These are phyloP conservation scores for Grammomys surdaster DNA, from an alignment of 2,113 vertebrate genomes.

Conservation along the genomic window DNA sequence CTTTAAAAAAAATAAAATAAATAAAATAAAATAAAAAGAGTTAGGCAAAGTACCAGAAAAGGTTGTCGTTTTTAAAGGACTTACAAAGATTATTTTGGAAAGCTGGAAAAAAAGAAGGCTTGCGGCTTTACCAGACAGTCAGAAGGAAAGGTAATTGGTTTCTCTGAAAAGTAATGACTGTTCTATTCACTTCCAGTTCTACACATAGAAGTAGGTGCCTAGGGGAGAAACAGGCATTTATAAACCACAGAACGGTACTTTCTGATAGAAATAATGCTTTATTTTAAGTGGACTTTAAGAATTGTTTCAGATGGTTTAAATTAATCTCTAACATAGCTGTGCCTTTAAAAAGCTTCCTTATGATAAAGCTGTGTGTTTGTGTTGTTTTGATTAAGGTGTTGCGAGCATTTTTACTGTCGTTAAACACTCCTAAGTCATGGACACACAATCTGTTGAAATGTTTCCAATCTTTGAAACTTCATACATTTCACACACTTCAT, in stretches of 20 bases:
- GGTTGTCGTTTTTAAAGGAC: conserved; percentile 62
- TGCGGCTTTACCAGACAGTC: conserved; percentile 52
- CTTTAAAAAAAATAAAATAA: conserved; percentile 29
- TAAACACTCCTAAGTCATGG: neutral
- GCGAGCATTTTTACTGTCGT: conserved; percentile 27
- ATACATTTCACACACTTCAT: neutral
- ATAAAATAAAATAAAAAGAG: neutral
- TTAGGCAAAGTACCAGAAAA: conserved; percentile 75
- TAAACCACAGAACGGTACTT: conserved; percentile 52
- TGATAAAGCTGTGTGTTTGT: neutral
- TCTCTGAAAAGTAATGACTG: conserved; percentile 7
- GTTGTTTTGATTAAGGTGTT: neutral
- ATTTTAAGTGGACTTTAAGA: conserved; percentile 28
- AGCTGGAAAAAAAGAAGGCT: conserved; percentile 37
- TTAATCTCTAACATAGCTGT: conserved; percentile 55
- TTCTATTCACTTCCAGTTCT: neutral
- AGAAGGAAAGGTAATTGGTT: conserved; percentile 57
- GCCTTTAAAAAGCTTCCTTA: conserved; percentile 58
- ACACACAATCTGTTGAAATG: neutral
- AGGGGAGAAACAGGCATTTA: conserved; percentile 46
- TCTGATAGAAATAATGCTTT: neutral
- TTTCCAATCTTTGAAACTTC: neutral
- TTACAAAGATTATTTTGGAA: conserved; percentile 73
- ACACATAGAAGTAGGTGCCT: neutral
- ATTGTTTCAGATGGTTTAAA: conserved; percentile 43